Percentiles rank a stretch among this genome's conserved stretches.
Conservation (phyloP, 2,888 invertebrate genomes). For the Polymixis lichenea region DNA sequence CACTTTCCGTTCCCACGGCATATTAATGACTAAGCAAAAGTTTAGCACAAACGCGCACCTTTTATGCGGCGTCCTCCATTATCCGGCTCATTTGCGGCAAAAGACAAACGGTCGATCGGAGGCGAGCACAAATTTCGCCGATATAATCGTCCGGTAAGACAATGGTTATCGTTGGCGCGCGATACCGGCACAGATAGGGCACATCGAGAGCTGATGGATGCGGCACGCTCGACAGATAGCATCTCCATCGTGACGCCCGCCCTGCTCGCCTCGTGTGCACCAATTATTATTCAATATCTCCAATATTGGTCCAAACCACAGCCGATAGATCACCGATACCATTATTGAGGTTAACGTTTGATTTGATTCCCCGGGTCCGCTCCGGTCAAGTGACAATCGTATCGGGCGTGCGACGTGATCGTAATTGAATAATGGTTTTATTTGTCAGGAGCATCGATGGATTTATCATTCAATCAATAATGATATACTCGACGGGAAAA, state of each 20-base stretch:
- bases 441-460: constrained; percentile 77
- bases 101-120: constrained; percentile 87
- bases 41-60: constrained; percentile 82
- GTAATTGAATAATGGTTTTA: constrained; percentile 85
- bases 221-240: constrained; percentile 87
- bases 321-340: constrained; percentile 73
- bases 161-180: constrained; percentile 86
- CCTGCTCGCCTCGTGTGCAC: constrained; percentile 80
- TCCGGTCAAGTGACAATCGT: constrained; percentile 86
- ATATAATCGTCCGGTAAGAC: constrained; percentile 87
- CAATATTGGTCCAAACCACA: constrained; percentile 69
- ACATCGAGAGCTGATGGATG: constrained; percentile 85
- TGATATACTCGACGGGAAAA: constrained; percentile 63
- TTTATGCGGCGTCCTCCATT: constrained; percentile 84
- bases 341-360: constrained; percentile 82
- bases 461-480: constrained; percentile 77
- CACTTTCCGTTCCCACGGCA: constrained; percentile 83
- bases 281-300: constrained; percentile 90
- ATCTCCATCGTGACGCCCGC: constrained; percentile 85
- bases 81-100: constrained; percentile 89
- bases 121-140: constrained; percentile 88
- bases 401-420: constrained; percentile 71
- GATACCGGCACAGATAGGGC: constrained; percentile 84
- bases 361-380: constrained; percentile 77
- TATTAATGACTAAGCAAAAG: constrained; percentile 88